Base-by-base conservation (phyloP, 2,888 invertebrate genomes). In the Cosmopolites sordidus region DNA sequence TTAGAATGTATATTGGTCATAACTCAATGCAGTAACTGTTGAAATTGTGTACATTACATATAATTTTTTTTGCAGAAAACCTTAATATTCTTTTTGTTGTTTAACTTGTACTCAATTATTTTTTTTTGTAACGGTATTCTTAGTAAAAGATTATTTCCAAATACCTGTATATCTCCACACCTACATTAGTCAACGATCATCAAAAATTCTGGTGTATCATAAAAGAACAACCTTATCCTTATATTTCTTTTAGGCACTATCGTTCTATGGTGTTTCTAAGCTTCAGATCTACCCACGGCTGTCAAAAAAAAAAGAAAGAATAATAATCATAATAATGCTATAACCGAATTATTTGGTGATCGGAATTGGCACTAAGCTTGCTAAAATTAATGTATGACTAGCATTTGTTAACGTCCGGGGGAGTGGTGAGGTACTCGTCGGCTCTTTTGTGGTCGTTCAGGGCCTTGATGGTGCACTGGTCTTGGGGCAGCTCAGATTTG, bases 401-500 rank as follows among this genome's bases (percentile, higher is more conserved):
- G 86, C 87, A 90, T 77, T 87, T 87, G 79, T 88, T 89, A 64
- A 86, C 86, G 78, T 92, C 90, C 58, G 89, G 88, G 67, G 90
- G 87, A 56, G 92, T 87, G 63, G 86, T 77, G 66, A 95, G 85
- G 80, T 82, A 94, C 69, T 93, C 90, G 76, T 95, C 95, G 64
- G 92, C 88, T 69, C 96, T 83, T 76, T 89, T 90, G 79, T 96
- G 94, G 74, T 91, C 92, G 73, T 86, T 89, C 64, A 96, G 81
- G 60, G 94, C 94, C 74, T 88, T 89, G 67, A 93, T 86, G 48
- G 94, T 95, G 73, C 86, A 86, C 65, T 89, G 83, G 78, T 97
- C 96, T 69, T 93, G 92, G 42, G 96, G 96, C 71, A 97, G 79
- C 75, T 97, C 94, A 12, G 94, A 95, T 79, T 96, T 96, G 76